Percentiles rank a stretch among this genome's conserved stretches.
Conservation (phyloP, 2,888 invertebrate species). For the Caenorhabditis parvicauda region DNA sequence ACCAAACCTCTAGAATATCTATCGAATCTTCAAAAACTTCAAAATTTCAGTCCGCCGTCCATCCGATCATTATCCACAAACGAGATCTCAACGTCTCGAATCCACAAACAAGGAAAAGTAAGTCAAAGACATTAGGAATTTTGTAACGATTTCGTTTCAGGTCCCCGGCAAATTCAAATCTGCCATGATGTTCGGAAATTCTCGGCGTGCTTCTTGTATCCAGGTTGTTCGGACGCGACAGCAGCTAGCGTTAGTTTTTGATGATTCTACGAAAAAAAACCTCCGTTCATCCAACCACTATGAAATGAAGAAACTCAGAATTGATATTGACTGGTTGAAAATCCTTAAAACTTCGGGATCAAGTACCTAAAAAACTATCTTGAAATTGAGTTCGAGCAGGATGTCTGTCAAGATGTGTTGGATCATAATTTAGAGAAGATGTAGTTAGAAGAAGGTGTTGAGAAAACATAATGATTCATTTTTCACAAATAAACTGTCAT, state of each 20-base stretch:
- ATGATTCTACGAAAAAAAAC: too few species aligned
- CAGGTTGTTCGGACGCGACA: constrained; percentile 39
- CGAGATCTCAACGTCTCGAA: constrained; percentile 14
- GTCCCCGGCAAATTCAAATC: constrained; percentile 26
- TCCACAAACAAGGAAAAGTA: constrained; percentile 26
- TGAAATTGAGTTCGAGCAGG: too few species aligned
- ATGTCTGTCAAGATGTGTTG: too few species aligned
- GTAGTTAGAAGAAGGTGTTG: too few species aligned
- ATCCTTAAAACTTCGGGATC: too few species aligned
- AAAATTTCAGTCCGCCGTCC: constrained; percentile 32
- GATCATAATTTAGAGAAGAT: too few species aligned
- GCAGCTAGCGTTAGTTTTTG: constrained; percentile 34
- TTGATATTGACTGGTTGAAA: too few species aligned
- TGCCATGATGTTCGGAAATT: constrained; percentile 46
- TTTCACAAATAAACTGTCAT: too few species aligned
- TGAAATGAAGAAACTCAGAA: too few species aligned
- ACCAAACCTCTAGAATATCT: neutral
- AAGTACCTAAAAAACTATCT: too few species aligned
- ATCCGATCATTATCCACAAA: constrained; percentile 28
- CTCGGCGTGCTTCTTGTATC: constrained; percentile 38
- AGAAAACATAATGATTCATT: too few species aligned
- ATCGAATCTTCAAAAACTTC: neutral
- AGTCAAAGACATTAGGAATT: constrained; percentile 2
- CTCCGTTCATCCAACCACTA: too few species aligned
- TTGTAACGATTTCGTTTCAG: constrained; percentile 5